phyloP scores from a whole-genome alignment of 2,888 invertebrate species.

The Argynnis bischoffii region DNA sequence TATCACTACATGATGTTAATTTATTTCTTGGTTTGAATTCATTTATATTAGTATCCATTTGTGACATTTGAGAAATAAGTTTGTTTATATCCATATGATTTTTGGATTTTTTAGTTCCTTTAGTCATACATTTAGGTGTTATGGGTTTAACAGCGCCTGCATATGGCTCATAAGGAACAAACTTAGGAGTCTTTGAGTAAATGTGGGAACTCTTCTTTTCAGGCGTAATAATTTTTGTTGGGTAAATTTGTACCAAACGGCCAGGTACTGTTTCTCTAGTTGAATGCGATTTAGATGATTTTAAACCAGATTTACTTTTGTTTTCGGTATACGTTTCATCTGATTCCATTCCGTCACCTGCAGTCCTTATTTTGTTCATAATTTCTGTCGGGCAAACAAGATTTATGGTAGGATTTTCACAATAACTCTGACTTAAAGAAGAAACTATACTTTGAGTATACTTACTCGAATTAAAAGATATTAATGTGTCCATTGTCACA shows the following conservation, averaged over 20 bases:
- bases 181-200: constrained; percentile 88
- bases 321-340: constrained; percentile 60
- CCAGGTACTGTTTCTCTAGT: constrained; percentile 56
- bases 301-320: constrained; percentile 34
- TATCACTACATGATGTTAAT: constrained; percentile 62
- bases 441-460: constrained; percentile 2
- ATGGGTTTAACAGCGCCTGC: constrained; percentile 92
- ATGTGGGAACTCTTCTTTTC: constrained; percentile 80
- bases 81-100: constrained; percentile 86
- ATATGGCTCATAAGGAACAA: constrained; percentile 94
- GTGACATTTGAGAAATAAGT: constrained; percentile 87
- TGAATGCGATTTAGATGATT: constrained; percentile 3
- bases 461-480: constrained; percentile 37
- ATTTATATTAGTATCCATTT: constrained; percentile 84
- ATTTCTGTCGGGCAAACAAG: constrained; percentile 55
- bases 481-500: constrained; percentile 36
- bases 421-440: neutral
- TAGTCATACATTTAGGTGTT: constrained; percentile 75
- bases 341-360: constrained; percentile 91
- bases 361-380: constrained; percentile 81
- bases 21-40: constrained; percentile 81
- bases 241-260: constrained; percentile 69
- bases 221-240: constrained; percentile 84
- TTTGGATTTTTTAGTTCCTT: constrained; percentile 67
- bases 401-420: constrained; percentile 6